Base-by-base conservation (phyloP, 2,888 invertebrate genomes). In the Gastrophysa polygoni region DNA sequence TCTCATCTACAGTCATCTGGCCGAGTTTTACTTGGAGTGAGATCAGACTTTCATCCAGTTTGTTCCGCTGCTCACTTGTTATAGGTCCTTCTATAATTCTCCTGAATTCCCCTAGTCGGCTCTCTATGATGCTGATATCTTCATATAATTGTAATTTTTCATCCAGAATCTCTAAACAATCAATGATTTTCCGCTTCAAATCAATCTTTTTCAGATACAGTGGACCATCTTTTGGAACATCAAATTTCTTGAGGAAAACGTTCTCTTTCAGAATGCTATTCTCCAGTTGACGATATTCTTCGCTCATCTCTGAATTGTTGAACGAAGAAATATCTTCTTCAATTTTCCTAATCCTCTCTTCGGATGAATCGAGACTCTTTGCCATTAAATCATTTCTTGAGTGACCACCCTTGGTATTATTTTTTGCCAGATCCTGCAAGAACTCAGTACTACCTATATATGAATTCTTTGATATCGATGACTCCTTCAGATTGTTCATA, bases 21-120 rank as follows among this genome's bases (percentile, higher is more conserved):
- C 71, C 68, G 10, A 73, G 58, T 24, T 60, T 66, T 11, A 70
- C 59, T 57, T 72, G 72, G 24, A 75, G 48, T 10, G 66, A 58
- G 57, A 73, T 74, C 28, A 75, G 57, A 43, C 65, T 47, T 46
- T 75, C 73, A 57, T 75, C 75, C 8, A 74, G 28, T n/a, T 59
- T 24, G 47, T 68, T 56, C 46, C 66, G 68, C 18, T 68, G 64
- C 7, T 64, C 58, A 8, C 64, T 61, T 1, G 57, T 63, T 2
- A 65, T 44, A 14, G 47, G 38, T 4, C 56, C 44, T 20, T 59
- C 51, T 20, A 69, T 59, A 28, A 49, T 55, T 29, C 62, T 46
- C 34, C 17, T 49, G 1, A 68, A 54, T 24, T 8, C 51, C 1
- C 63, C 57, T 16, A 68, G 29, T n/a, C 59, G 61, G 16, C 34